Base-by-base conservation (phyloP, 2,888 invertebrate species). In the Linyphia triangularis region DNA sequence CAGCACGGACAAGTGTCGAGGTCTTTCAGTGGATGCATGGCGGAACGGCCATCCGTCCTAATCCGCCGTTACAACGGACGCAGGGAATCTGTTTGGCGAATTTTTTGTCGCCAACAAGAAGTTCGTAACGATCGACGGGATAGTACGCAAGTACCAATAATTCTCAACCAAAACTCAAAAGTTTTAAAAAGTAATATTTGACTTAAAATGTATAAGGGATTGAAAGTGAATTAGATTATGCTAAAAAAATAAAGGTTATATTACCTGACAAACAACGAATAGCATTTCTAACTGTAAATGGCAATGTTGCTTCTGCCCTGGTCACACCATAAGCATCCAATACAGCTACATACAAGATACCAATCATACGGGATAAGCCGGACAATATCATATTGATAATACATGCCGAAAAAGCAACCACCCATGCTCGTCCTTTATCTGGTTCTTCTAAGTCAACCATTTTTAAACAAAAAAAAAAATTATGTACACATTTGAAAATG, bases 391-490 rank as follows among this genome's bases (percentile, higher is more conserved):
- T 86, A 43, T 82, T 90, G 67, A 90, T 90, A 19, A 51, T 40
- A 33, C 83, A 84, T 30, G 85, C 83, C 2, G 90, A 30, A 22
- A 89, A 19, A 9, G 89, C 88, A 63, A 90, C 81, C 4, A 90
- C 40, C 90, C 90, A 90, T 30, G 89, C 85, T 59, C 86, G 61
- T 1, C 90, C 90, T 57, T 69, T 78, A 24, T 90, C 90, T n/a
- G 89, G 90, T 28, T 57, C 85, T 83, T 83, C 83, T 10, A 69
- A 30, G 7, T 69, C 33, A 30, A 61, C 10, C 82, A 82, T 82
- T 40, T 63, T 65, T 28, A 19, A 4, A 22, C 7, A 10, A 10
- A 9, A n/a, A 22, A 9, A 2, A 67, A 16, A 30, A 13, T 16
- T 67, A 33, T 67, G 9, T n/a, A 0, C n/a, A 19, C 0, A 63